phyloP scores from a whole-genome alignment of 2,113 vertebrate species.

The Gymnarchus niloticus region DNA sequence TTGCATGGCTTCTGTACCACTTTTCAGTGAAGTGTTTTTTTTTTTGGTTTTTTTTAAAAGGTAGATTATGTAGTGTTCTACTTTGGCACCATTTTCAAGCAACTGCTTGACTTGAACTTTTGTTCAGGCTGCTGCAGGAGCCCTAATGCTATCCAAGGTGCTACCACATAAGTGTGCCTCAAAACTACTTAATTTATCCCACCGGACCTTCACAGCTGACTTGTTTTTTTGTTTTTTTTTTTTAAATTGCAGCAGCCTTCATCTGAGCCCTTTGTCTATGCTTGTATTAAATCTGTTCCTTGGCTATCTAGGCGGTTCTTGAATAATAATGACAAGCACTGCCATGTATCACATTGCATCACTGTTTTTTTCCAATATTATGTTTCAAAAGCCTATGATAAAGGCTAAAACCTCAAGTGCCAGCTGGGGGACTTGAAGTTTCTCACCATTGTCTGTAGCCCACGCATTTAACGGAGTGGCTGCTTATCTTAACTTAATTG shows the following conservation, averaged over 20 bases:
- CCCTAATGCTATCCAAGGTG: neutral
- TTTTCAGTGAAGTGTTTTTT: neutral
- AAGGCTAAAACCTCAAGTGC: too few relatives aligned
- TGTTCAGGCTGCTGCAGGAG: neutral
- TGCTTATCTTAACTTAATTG: too few relatives aligned
- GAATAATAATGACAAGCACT: too few relatives aligned
- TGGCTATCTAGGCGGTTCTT: neutral
- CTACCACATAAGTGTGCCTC: neutral
- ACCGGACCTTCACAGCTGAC: neutral
- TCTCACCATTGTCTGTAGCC: too few relatives aligned
- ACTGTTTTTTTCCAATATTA: neutral
- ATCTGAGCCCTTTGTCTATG: neutral
- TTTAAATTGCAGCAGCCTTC: too few relatives aligned
- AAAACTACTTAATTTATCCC: neutral
- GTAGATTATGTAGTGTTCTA: neutral
- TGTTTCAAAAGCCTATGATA: too few relatives aligned
- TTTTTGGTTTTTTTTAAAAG: neutral
- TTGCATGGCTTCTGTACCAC: too few relatives aligned
- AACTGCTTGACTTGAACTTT: neutral
- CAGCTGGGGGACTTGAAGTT: too few relatives aligned
- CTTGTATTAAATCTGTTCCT: neutral
- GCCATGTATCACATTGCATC: too few relatives aligned
- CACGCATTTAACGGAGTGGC: too few relatives aligned
- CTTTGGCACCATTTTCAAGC: neutral
- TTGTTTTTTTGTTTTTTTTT: neutral